Evolutionary conservation across 2,888 invertebrate genomes (phyloP).

Genomic region (Pollenia griseotomentosa): DNA sequence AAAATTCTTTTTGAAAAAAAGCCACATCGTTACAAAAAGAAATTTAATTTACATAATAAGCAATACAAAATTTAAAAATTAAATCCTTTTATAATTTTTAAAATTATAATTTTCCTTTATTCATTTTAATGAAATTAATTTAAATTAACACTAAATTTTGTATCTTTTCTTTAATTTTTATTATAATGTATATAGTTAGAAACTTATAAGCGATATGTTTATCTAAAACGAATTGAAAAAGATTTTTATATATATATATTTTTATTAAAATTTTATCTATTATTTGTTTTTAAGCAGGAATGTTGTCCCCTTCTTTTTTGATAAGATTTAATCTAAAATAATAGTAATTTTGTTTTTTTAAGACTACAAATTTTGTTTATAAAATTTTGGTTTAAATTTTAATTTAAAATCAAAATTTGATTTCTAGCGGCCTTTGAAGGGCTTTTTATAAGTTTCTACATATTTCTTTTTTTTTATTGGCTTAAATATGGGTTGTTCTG

Average conservation of each 20-base stretch:
- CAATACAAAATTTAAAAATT: too few relatives aligned
- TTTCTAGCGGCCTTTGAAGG: conserved; percentile 82
- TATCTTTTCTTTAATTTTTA: too few relatives aligned
- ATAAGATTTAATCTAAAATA: conserved; percentile 42
- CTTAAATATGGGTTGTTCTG: conserved; percentile 40
- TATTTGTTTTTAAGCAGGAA: conserved; percentile 10
- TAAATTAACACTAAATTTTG: background rate
- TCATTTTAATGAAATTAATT: background rate
- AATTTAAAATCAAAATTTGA: conserved; percentile 70
- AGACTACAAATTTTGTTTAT: conserved; percentile 62
- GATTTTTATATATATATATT: background rate
- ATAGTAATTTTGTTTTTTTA: conserved; percentile 38
- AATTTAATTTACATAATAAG: too few relatives aligned
- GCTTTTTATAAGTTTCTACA: conserved; percentile 75
- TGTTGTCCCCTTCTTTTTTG: background rate
- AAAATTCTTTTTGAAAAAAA: too few relatives aligned
- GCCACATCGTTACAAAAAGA: too few relatives aligned
- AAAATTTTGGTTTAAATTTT: conserved; percentile 59
- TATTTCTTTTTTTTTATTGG: conserved; percentile 68
- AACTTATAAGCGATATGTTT: conserved; percentile 37
- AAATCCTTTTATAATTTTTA: too few relatives aligned
- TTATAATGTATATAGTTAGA: background rate
- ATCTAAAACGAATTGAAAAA: conserved; percentile 30
- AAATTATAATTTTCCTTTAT: background rate
- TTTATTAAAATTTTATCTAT: conserved; percentile 15